phyloP scores from a whole-genome alignment of 2,888 invertebrate species.

The Scotopteryx bipunctaria region DNA sequence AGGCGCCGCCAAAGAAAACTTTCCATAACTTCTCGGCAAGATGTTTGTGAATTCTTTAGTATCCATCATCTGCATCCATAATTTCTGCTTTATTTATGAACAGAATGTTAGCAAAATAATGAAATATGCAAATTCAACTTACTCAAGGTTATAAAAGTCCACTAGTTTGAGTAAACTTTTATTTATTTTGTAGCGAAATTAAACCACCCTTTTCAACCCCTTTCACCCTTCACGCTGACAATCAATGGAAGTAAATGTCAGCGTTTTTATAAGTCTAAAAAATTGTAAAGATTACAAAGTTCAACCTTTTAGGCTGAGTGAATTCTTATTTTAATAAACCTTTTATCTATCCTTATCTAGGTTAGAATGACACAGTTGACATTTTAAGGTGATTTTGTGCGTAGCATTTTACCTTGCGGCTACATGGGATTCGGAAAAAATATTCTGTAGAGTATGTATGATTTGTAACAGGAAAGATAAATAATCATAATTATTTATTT shows the following conservation, averaged over 20 bases:
- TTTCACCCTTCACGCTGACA: slow-evolving; percentile 24
- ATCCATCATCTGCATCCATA: slow-evolving; percentile 14
- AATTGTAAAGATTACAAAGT: slow-evolving; percentile 20
- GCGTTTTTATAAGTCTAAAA: slow-evolving; percentile 27
- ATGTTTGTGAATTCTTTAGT: slow-evolving; percentile 11
- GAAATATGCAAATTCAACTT: slow-evolving; percentile 6
- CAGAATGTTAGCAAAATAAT: slow-evolving; percentile 1
- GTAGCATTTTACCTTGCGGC: no score
- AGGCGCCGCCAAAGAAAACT: not conserved
- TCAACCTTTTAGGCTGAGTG: slow-evolving; percentile 30
- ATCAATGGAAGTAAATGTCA: slow-evolving; percentile 31
- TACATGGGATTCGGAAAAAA: no score
- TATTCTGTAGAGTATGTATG: no score
- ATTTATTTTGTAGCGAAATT: slow-evolving; percentile 1
- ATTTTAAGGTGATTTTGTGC: no score
- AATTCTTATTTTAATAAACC: slow-evolving; percentile 18
- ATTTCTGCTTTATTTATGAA: slow-evolving; percentile 7
- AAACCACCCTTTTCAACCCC: slow-evolving; percentile 7
- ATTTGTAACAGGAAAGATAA: no score
- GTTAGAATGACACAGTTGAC: not conserved
- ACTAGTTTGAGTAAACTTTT: not conserved
- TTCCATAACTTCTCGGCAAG: not conserved
- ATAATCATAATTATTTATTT: no score
- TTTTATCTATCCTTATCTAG: not conserved
- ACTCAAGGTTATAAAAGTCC: slow-evolving; percentile 2